A percentile compares a stretch with the other conserved stretches of the same genome.
Conservation (phyloP, 2,888 invertebrate species). For the Brachyopa scutellaris region DNA sequence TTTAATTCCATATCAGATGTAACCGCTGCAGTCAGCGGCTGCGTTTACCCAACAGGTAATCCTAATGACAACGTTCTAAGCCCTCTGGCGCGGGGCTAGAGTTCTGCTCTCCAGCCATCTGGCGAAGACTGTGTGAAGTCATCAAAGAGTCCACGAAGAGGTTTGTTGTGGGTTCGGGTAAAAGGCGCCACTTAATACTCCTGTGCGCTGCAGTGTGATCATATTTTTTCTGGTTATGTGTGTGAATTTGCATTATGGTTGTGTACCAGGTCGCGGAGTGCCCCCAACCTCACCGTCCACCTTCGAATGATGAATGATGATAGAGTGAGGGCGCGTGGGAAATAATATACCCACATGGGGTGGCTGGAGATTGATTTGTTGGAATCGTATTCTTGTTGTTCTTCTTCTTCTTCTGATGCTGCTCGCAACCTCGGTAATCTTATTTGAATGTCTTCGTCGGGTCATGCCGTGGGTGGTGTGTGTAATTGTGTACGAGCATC, state of each 20-base stretch:
- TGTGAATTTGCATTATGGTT: conserved; percentile 27
- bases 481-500: background rate
- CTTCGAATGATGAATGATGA: conserved; percentile 47
- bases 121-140: conserved; percentile 34
- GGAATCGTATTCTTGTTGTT: conserved; percentile 49
- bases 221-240: conserved; percentile 25
- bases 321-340: conserved; percentile 63
- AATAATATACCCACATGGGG: conserved; percentile 23
- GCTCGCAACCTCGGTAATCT: conserved; percentile 12
- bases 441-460: conserved; percentile 47
- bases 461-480: conserved; percentile 26
- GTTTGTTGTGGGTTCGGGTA: background rate
- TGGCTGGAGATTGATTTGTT: conserved; percentile 63
- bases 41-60: conserved; percentile 55
- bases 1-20: conserved; percentile 38
- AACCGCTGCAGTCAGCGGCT: background rate
- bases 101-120: background rate
- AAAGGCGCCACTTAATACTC: conserved; percentile 65
- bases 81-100: background rate
- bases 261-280: conserved; percentile 10
- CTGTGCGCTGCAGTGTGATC: conserved; percentile 35
- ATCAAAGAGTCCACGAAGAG: conserved; percentile 36
- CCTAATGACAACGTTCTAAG: conserved; percentile 55
- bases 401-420: too few species aligned
- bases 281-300: background rate